These are phyloP conservation scores for Callitettix versicolor DNA, from an alignment of 1,140 invertebrate species.

Conservation along the genomic window DNA sequence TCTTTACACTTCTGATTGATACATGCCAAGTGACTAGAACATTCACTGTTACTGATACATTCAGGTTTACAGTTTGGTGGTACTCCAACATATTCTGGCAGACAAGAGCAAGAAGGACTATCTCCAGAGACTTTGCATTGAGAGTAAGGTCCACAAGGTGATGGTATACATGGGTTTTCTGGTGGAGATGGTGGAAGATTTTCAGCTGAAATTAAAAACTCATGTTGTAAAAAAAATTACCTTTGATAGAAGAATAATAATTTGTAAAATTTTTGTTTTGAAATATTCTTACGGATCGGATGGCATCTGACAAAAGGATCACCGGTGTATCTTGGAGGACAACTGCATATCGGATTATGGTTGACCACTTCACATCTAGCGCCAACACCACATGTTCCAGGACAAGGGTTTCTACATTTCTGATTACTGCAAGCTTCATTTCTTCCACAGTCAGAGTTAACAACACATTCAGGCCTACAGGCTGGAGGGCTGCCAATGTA, in stretches of 20 bases:
- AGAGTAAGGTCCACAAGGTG: conserved; percentile 44
- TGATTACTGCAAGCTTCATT: conserved; percentile 55
- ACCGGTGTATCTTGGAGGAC: conserved; percentile 51
- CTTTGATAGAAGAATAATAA: conserved; percentile 24
- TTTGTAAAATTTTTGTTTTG: background rate
- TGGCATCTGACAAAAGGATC: conserved; percentile 59
- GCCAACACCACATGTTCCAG: conserved; percentile 52
- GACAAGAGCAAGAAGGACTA: no score
- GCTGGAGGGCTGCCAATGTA: conserved; percentile 60
- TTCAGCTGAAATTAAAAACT: conserved; percentile 16
- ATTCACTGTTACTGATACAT: no score
- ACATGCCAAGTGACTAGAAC: conserved; percentile 48
- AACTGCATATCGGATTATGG: conserved; percentile 56
- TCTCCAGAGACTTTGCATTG: conserved; percentile 36
- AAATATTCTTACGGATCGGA: conserved; percentile 27
- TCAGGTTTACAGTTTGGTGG: no score
- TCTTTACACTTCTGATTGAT: conserved; percentile 56
- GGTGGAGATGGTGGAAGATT: conserved; percentile 3
- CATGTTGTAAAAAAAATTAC: conserved; percentile 27
- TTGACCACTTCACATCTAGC: conserved; percentile 55
- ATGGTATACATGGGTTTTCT: conserved; percentile 37
- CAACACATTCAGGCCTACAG: conserved; percentile 60
- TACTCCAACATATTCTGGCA: no score
- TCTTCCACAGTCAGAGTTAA: conserved; percentile 59
- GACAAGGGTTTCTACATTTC: conserved; percentile 60